Conservation (phyloP, 2,797 vertebrate species). For the Phoeniculus purpureus region DNA sequence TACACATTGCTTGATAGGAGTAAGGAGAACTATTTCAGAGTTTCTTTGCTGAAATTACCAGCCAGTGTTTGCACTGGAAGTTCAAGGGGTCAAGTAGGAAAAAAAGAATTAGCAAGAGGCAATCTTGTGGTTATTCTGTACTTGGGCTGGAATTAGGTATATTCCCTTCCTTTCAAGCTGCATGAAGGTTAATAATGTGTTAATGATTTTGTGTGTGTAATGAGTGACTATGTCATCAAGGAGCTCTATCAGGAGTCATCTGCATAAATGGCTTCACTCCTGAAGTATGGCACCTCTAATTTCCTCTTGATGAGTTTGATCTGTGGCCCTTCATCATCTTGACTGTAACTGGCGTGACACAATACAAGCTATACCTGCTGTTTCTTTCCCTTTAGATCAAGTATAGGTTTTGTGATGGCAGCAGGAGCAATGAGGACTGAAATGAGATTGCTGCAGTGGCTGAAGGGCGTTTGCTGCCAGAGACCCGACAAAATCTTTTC, state of each 20-base stretch:
- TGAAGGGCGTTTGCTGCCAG: not conserved
- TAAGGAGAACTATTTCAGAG: not conserved
- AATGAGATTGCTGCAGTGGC: not conserved
- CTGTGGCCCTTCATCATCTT: not conserved
- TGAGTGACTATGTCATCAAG: not conserved
- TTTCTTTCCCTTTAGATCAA: conserved; percentile 35
- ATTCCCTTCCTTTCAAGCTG: not conserved
- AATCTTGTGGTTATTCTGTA: not conserved
- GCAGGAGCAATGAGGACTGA: not conserved
- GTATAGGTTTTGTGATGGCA: not conserved
- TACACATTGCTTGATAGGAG: not conserved
- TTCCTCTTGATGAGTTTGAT: conserved; percentile 10
- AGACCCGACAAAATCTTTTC: not conserved
- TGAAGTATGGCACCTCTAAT: conserved; percentile 6
- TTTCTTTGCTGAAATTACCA: not conserved
- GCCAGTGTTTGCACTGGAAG: not conserved
- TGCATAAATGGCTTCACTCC: not conserved
- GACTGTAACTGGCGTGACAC: not conserved
- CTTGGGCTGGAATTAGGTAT: not conserved
- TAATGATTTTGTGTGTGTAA: not conserved
- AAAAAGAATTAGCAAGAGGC: not conserved
- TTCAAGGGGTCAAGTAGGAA: not conserved
- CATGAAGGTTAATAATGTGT: not conserved
- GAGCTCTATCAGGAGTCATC: not conserved
- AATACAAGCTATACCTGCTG: not conserved